These are phyloP conservation scores for Nothocercus julius DNA, from an alignment of 2,113 vertebrate species.

Conservation along the genomic window DNA sequence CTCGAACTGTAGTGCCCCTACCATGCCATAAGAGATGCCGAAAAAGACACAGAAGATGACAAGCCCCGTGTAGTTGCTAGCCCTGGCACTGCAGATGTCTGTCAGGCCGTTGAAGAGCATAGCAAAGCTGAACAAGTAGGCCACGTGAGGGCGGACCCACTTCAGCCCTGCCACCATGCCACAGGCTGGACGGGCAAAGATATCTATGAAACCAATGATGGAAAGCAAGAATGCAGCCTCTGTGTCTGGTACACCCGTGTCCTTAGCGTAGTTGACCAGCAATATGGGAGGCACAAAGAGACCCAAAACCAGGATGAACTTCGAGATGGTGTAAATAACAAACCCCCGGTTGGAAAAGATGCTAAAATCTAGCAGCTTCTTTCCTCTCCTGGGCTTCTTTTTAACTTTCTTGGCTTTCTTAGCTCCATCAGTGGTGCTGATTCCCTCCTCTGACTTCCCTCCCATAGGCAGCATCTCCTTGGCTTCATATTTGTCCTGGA, in stretches of 20 bases:
- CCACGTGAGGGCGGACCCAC: slow-evolving; percentile 72
- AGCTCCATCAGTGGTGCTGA: slow-evolving; percentile 40
- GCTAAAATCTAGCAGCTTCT: slow-evolving; percentile 80
- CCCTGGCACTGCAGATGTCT: slow-evolving; percentile 77
- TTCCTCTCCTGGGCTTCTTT: slow-evolving; percentile 66
- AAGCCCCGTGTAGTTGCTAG: slow-evolving; percentile 70
- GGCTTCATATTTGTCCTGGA: slow-evolving; percentile 63
- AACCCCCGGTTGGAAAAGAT: slow-evolving; percentile 79
- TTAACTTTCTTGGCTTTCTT: slow-evolving; percentile 68
- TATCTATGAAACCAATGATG: slow-evolving; percentile 83
- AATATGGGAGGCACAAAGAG: slow-evolving; percentile 83
- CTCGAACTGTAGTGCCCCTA: slow-evolving; percentile 83
- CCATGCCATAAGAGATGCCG: slow-evolving; percentile 84
- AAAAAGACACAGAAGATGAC: slow-evolving; percentile 83
- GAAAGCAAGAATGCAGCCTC: slow-evolving; percentile 83
- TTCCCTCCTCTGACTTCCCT: slow-evolving; percentile 34
- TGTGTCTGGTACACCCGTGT: slow-evolving; percentile 77
- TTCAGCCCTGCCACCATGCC: slow-evolving; percentile 79
- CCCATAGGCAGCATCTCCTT: slow-evolving; percentile 69
- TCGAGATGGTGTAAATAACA: slow-evolving; percentile 77
- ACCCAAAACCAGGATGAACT: slow-evolving; percentile 82
- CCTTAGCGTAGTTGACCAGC: slow-evolving; percentile 84
- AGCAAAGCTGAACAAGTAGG: slow-evolving; percentile 80
- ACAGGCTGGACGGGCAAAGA: slow-evolving; percentile 81
- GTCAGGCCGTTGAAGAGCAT: slow-evolving; percentile 83